These are phyloP conservation scores for Ceratina calcarata DNA, from an alignment of 1,140 invertebrate genomes.

Conservation along the genomic window DNA sequence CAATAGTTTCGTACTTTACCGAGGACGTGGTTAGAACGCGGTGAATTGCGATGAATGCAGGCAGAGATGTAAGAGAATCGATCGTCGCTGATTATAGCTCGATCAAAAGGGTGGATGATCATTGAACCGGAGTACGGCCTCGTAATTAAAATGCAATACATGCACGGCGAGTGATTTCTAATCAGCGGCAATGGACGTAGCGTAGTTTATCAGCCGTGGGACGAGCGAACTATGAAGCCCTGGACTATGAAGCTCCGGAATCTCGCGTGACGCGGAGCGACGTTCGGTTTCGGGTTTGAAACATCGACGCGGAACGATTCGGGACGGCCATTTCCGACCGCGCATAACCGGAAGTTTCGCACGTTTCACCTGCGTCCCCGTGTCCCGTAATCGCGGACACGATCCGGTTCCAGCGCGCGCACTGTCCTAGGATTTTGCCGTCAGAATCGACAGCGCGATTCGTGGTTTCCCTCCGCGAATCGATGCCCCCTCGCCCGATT, in stretches of 20 bases:
- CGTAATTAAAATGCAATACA: conserved; percentile 23
- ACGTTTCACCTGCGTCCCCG: conserved; percentile 44
- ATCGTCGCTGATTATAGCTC: background rate
- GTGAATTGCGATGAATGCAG: background rate
- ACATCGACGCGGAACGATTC: conserved; percentile 39
- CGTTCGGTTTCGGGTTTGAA: background rate
- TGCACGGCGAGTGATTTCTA: conserved; percentile 24
- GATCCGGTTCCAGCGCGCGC: background rate
- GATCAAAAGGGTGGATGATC: conserved; percentile 1
- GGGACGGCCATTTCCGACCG: conserved; percentile 43
- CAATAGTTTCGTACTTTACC: background rate
- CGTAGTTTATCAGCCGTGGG: conserved; percentile 41
- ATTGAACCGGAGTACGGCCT: background rate
- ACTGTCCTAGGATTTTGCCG: conserved; percentile 23
- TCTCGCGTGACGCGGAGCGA: conserved; percentile 3
- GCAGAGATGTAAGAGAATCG: conserved; percentile 6
- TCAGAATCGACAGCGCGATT: conserved; percentile 28
- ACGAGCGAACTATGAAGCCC: conserved; percentile 11
- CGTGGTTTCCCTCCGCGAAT: conserved; percentile 29
- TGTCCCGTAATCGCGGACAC: conserved; percentile 41
- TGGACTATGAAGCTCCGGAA: background rate
- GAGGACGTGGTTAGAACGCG: background rate
- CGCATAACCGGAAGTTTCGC: conserved; percentile 45
- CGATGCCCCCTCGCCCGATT: background rate
- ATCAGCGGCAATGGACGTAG: conserved; percentile 19